Percentiles rank a stretch among this genome's conserved stretches.
Conservation (phyloP, 2,113 vertebrate genomes). For the Macquaria australasica region DNA sequence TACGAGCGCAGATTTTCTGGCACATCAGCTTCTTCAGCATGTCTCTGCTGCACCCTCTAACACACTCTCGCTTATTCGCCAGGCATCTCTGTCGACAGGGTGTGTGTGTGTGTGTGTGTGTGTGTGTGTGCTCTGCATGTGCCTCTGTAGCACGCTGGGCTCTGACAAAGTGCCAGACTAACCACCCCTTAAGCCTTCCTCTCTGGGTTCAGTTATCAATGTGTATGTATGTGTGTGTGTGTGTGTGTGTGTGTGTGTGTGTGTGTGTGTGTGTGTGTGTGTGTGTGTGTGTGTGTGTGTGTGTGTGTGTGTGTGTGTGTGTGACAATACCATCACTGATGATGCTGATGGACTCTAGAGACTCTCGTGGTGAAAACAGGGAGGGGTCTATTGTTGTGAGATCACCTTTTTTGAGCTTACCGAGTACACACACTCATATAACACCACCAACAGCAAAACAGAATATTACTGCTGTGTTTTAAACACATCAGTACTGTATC, state of each 20-base stretch:
- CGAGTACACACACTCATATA: background rate
- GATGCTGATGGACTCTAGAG: slow-evolving; percentile 41
- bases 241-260: slow-evolving; percentile 10
- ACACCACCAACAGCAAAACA: background rate
- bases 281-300: slow-evolving; percentile 9
- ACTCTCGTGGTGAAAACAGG: slow-evolving; percentile 34
- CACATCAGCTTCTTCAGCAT: slow-evolving; percentile 89
- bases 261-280: slow-evolving; percentile 13
- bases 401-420: slow-evolving; percentile 39
- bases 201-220: slow-evolving; percentile 22
- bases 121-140: slow-evolving; percentile 36
- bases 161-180: slow-evolving; percentile 63
- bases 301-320: slow-evolving; percentile 23
- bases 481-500: background rate
- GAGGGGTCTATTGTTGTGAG: slow-evolving; percentile 60
- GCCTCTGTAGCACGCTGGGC: slow-evolving; percentile 12
- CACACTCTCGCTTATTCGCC: slow-evolving; percentile 53
- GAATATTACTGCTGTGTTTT: background rate
- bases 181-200: slow-evolving; percentile 56
- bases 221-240: slow-evolving; percentile 17
- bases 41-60: slow-evolving; percentile 75
- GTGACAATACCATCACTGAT: slow-evolving; percentile 15
- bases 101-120: slow-evolving; percentile 37
- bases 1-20: slow-evolving; percentile 87
- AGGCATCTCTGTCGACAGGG: slow-evolving; percentile 20